phyloP scores from a whole-genome alignment of 2,888 invertebrate genomes.

The Laspeyria flexula region DNA sequence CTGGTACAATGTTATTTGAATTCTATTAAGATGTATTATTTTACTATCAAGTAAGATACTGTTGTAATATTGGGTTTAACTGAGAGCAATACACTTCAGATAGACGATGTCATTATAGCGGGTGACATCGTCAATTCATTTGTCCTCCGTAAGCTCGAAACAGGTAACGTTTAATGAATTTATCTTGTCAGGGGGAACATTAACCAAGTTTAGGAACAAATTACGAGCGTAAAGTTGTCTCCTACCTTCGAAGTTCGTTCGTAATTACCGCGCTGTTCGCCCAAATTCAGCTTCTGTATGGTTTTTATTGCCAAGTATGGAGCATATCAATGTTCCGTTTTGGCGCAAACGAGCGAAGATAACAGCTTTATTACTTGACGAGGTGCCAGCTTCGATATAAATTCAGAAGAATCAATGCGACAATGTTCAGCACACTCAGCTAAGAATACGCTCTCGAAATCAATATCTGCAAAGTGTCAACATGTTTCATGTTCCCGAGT shows the following conservation, averaged over 20 bases:
- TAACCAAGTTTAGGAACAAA: slow-evolving; percentile 81
- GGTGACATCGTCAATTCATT: slow-evolving; percentile 54
- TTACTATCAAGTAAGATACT: slow-evolving; percentile 18
- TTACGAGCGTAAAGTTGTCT: slow-evolving; percentile 78
- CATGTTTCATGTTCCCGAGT: slow-evolving; percentile 46
- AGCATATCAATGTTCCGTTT: slow-evolving; percentile 71
- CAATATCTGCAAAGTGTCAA: slow-evolving; percentile 55
- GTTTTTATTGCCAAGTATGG: slow-evolving; percentile 63
- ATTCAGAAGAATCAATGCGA: slow-evolving; percentile 64
- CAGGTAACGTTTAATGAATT: slow-evolving; percentile 79
- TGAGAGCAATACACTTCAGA: slow-evolving; percentile 51
- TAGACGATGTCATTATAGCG: slow-evolving; percentile 58
- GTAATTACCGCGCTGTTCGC: slow-evolving; percentile 72
- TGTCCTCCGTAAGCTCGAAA: slow-evolving; percentile 59
- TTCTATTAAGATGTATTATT: slow-evolving; percentile 13
- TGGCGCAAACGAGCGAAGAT: slow-evolving; percentile 75
- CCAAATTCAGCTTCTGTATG: slow-evolving; percentile 58
- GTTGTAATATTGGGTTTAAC: slow-evolving; percentile 32
- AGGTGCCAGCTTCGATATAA: slow-evolving; percentile 62
- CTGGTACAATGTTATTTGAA: slow-evolving; percentile 11
- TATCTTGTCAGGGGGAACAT: slow-evolving; percentile 80
- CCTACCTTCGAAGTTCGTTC: slow-evolving; percentile 69
- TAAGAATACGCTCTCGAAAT: slow-evolving; percentile 55
- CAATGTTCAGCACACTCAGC: slow-evolving; percentile 45
- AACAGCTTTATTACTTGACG: slow-evolving; percentile 78